Percentiles rank a stretch among this genome's conserved stretches.
phyloP scores from a whole-genome alignment of 2,888 invertebrate species.

The Vesta saturnalis region DNA sequence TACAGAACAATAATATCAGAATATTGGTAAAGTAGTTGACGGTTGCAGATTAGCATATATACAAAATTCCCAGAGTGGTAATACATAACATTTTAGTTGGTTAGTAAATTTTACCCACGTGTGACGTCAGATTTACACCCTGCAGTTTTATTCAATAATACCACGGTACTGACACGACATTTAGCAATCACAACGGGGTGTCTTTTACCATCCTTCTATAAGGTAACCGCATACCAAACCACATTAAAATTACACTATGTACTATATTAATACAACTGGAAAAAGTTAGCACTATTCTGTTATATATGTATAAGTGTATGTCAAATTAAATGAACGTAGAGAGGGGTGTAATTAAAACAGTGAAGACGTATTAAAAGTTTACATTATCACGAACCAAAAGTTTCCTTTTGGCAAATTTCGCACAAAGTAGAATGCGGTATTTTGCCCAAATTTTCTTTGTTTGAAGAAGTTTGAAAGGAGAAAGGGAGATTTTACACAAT shows the following conservation, averaged over 20 bases:
- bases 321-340: too few relatives aligned
- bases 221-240: slow-evolving; percentile 33
- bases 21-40: slow-evolving; percentile 22
- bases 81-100: neutral
- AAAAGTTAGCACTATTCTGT: neutral
- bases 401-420: too few relatives aligned
- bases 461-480: too few relatives aligned
- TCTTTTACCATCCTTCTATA: slow-evolving; percentile 32
- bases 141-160: slow-evolving; percentile 31
- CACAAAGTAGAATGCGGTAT: too few relatives aligned
- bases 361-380: too few relatives aligned
- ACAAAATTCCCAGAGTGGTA: neutral
- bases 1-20: slow-evolving; percentile 13
- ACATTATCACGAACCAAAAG: too few relatives aligned
- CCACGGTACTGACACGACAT: slow-evolving; percentile 38
- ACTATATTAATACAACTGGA: neutral
- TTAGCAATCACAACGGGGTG: slow-evolving; percentile 38
- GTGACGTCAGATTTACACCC: slow-evolving; percentile 28
- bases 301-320: too few relatives aligned
- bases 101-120: slow-evolving; percentile 32
- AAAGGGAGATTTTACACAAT: neutral
- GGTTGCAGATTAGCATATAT: slow-evolving; percentile 37
- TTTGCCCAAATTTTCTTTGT: too few relatives aligned
- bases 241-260: slow-evolving; percentile 20
- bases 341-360: too few relatives aligned